Percentiles rank a stretch among this genome's conserved stretches.
These are phyloP conservation scores for Aurelia coerulea DNA, from an alignment of 30 jellyfish, hydroid and myxozoan species.

Conservation along the genomic window DNA sequence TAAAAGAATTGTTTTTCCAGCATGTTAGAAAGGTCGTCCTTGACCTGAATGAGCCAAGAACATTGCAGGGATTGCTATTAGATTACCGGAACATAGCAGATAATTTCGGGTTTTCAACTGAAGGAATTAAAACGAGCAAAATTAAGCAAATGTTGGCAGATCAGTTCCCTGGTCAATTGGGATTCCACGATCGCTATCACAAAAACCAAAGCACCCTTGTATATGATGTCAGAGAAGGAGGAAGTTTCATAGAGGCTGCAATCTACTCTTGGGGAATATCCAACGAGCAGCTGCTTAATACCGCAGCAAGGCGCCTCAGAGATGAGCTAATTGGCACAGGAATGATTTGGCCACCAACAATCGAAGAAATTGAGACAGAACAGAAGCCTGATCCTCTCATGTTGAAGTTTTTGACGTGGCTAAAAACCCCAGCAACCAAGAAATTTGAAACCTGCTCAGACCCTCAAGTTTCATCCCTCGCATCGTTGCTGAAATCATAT, in stretches of 20 bases:
- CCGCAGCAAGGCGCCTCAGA: slow-evolving; percentile 31
- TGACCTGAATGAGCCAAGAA: too few species aligned
- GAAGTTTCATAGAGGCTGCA: slow-evolving; percentile 39
- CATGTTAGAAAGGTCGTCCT: too few species aligned
- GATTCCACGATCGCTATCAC: slow-evolving; percentile 45
- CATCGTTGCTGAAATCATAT: slow-evolving; percentile 8
- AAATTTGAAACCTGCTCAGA: slow-evolving; percentile 26
- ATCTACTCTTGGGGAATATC: slow-evolving; percentile 37
- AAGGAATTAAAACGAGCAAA: slow-evolving; percentile 10
- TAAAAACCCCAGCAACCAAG: slow-evolving; percentile 30
- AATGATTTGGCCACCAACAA: too few species aligned
- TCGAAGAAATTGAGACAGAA: too few species aligned
- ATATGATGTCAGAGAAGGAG: slow-evolving; percentile 14
- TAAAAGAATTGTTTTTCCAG: too few species aligned
- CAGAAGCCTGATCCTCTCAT: too few species aligned
- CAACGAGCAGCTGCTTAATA: slow-evolving; percentile 32
- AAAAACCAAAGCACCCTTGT: slow-evolving; percentile 27
- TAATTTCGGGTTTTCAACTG: slow-evolving; percentile 31
- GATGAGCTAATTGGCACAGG: too few species aligned
- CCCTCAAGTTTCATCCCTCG: slow-evolving; percentile 32
- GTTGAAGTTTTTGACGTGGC: not conserved
- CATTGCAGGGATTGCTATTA: not conserved
- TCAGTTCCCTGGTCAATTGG: slow-evolving; percentile 21
- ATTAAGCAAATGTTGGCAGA: slow-evolving; percentile 37
- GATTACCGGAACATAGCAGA: slow-evolving; percentile 35